Evolutionary conservation across 1,140 invertebrate genomes (phyloP).

Genomic region (Caenorhabditis remanei): DNA sequence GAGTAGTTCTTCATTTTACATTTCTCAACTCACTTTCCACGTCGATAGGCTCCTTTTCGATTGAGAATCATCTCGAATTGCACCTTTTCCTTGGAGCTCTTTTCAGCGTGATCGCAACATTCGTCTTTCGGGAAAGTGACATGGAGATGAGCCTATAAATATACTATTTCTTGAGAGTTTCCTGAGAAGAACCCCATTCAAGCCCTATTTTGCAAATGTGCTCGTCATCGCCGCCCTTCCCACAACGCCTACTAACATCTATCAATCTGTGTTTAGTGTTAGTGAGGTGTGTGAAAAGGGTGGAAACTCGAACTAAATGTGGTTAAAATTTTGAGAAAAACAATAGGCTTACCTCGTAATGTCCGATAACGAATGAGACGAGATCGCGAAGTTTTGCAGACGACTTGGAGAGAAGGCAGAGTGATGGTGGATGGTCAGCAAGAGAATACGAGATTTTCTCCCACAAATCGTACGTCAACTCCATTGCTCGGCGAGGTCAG

Average conservation of each 20-base stretch:
- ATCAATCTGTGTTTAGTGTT: slow-evolving; percentile 17
- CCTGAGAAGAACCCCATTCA: background rate
- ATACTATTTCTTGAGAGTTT: background rate
- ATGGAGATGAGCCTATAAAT: slow-evolving; percentile 42
- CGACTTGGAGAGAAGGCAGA: slow-evolving; percentile 31
- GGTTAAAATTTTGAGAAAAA: background rate
- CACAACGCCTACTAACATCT: slow-evolving; percentile 55
- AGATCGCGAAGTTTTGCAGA: slow-evolving; percentile 32
- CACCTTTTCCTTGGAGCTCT: slow-evolving; percentile 26
- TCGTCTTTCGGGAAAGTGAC: slow-evolving; percentile 6
- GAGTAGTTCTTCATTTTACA: too few species aligned
- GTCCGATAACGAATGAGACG: slow-evolving; percentile 16
- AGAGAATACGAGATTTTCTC: slow-evolving; percentile 14
- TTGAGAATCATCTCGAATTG: slow-evolving; percentile 50
- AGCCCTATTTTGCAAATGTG: background rate
- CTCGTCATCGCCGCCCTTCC: slow-evolving; percentile 37
- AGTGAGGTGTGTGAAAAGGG: slow-evolving; percentile 49
- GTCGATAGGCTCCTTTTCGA: slow-evolving; percentile 8
- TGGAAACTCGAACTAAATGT: slow-evolving; percentile 7
- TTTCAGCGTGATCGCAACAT: background rate
- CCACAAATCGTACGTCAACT: slow-evolving; percentile 29
- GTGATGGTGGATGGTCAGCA: slow-evolving; percentile 28
- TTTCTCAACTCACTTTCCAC: background rate
- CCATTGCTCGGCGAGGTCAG: slow-evolving; percentile 2
- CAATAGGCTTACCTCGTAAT: slow-evolving; percentile 18